Evolutionary conservation across 92 coral and sea anemone species (phyloP), one percentile per base, ranked within the genome.

Genomic region (Bergia puertoricense): DNA sequence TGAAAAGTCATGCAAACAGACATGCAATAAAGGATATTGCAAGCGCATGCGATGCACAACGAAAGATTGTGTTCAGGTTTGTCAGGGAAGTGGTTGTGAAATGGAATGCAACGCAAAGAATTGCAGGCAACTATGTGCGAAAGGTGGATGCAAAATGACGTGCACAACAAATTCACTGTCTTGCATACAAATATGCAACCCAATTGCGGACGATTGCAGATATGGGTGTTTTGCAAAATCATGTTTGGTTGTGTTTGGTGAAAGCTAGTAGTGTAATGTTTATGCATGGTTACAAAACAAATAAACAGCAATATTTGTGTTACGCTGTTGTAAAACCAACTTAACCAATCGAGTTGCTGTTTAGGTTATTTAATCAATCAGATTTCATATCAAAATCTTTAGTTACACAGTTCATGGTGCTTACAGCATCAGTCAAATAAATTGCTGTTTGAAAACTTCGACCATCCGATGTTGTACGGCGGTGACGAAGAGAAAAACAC

Each of bases 61-160:
- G 22, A 84, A 46, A 4, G 56, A 71, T 48, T 84, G 87, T 30
- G 42, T 48, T 46, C 87, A 84, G 46, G 78, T 84, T 30, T 84
- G 79, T 39, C 65, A 13, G 1, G 87, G 87, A 18, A 84, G 87
- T 48, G 57, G 45, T 40, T 84, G 87, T 30, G 79, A 71, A 72
- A 84, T 84, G 87, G 87, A 84, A 84, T 84, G 87, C 68, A 84
- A 84, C 23, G 87, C 87, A 43, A 84, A 72, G 48, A 72, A 84
- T 71, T 84, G 87, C 79, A 69, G 22, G 14, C 87, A 84, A 40
- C 37, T 68, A 23, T 84, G 87, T 38, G 43, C 45, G 43, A 48
- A 84, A n/a, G 87, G 87, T 8, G 87, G 87, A 11, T 84, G 87
- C 68, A 84, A 84, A 73, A 84, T 84, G 87, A 84, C 79, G 15